Evolutionary conservation across 2,888 invertebrate genomes (phyloP).

Genomic region (Nemoura dubitans): DNA sequence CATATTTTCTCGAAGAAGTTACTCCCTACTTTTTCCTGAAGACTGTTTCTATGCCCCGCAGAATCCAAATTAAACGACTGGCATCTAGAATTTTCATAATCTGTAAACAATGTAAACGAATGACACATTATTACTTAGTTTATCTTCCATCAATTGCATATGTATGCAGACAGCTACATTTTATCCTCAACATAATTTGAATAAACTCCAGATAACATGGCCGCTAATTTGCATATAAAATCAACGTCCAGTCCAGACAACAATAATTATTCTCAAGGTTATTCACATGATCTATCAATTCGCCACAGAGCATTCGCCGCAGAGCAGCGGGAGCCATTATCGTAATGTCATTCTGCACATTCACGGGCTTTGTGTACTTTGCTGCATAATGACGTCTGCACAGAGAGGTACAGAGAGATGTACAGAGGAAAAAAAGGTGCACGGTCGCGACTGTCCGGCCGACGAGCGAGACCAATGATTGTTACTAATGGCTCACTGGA

Average conservation of each 20-base stretch:
- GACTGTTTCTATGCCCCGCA: conserved; percentile 56
- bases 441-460: not conserved
- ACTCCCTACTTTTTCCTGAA: conserved; percentile 57
- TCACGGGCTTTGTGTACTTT: not conserved
- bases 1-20: conserved; percentile 61
- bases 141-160: too few relatives aligned
- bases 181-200: not conserved
- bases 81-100: conserved; percentile 59
- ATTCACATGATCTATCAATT: not conserved
- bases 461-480: not conserved
- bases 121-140: too few relatives aligned
- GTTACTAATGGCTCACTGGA: not conserved
- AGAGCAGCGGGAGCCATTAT: not conserved
- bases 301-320: not conserved
- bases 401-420: not conserved
- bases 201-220: not conserved
- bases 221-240: not conserved
- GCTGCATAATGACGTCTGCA: not conserved
- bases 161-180: not conserved
- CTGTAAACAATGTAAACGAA: too few relatives aligned
- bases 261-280: not conserved
- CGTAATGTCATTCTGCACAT: not conserved
- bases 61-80: conserved; percentile 58
- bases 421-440: not conserved
- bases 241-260: not conserved